A percentile compares a stretch with the other conserved stretches of the same genome.
Evolutionary conservation across 2,797 vertebrate genomes (phyloP).

Genomic region (Aeoliscus strigatus): DNA sequence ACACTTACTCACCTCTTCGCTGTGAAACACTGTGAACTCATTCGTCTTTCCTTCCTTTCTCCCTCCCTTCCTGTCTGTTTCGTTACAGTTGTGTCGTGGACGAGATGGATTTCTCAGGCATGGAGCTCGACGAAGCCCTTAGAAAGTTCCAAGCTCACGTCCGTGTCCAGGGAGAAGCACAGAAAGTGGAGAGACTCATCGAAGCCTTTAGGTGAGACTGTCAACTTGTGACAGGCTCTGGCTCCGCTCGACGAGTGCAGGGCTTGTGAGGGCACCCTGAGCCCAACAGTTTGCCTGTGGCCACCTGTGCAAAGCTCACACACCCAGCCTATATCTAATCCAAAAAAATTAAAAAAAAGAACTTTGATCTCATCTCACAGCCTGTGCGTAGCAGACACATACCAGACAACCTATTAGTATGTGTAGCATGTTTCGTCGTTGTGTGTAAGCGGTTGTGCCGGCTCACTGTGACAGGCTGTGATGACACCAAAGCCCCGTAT

Average conservation of each 20-base stretch:
- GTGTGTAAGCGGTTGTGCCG: constrained; percentile 29
- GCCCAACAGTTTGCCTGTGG: constrained; percentile 37
- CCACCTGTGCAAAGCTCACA: constrained; percentile 31
- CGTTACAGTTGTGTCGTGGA: constrained; percentile 90
- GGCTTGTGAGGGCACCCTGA: too few species aligned
- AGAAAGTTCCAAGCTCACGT: constrained; percentile 99
- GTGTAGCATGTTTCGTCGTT: constrained; percentile 2
- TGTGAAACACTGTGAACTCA: constrained; percentile 14
- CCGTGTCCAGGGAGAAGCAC: constrained; percentile 96
- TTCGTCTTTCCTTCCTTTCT: constrained; percentile 10
- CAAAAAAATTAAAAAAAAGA: constrained; percentile 1
- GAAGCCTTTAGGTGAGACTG: constrained; percentile 92
- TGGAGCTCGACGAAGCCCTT: constrained; percentile 97
- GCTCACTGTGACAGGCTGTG: constrained; percentile 27
- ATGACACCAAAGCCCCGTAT: constrained; percentile 46
- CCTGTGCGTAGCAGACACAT: constrained; percentile 15
- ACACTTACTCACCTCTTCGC: constrained; percentile 7
- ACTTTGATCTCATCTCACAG: constrained; percentile 27
- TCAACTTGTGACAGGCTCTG: constrained; percentile 30
- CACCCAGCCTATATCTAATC: constrained; percentile 17
- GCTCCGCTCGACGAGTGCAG: constrained; percentile 13
- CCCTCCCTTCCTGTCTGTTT: constrained; percentile 14
- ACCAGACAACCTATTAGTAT: constrained; percentile 4
- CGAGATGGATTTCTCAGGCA: constrained; percentile 98
- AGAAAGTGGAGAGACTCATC: constrained; percentile 97